phyloP scores from a whole-genome alignment of 2,888 invertebrate genomes.

The Lamproptera curius region DNA sequence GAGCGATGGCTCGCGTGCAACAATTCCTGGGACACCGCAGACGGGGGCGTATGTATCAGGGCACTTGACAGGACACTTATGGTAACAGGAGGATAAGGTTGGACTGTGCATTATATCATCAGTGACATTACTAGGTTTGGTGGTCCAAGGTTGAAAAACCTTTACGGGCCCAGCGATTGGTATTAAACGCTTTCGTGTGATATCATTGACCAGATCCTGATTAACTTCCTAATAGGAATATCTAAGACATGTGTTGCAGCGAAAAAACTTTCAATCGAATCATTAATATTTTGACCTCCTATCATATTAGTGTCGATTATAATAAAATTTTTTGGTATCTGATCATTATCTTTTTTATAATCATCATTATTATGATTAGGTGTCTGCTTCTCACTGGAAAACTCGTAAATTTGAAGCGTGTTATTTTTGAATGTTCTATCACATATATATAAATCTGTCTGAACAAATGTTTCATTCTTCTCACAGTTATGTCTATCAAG shows the following conservation, averaged over 20 bases:
- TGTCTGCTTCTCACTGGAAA: not conserved
- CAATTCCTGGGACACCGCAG: constrained; percentile 50
- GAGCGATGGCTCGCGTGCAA: constrained; percentile 50
- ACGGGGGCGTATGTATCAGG: constrained; percentile 61
- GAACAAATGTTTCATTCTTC: constrained; percentile 33
- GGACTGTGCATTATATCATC: constrained; percentile 44
- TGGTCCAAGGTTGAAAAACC: constrained; percentile 49
- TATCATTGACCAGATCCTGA: constrained; percentile 31
- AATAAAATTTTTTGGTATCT: constrained; percentile 34
- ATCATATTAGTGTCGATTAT: constrained; percentile 45
- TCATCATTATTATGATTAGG: not conserved
- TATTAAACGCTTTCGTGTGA: constrained; percentile 40
- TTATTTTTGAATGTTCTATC: constrained; percentile 18
- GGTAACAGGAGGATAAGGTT: constrained; percentile 51
- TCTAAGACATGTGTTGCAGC: constrained; percentile 53
- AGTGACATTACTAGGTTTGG: constrained; percentile 42
- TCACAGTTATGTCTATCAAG: constrained; percentile 48
- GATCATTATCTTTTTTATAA: too few species aligned
- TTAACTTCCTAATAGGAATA: constrained; percentile 44
- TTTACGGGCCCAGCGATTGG: constrained; percentile 44
- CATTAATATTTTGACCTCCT: constrained; percentile 40
- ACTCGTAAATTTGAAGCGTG: not conserved
- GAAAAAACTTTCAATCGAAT: constrained; percentile 55
- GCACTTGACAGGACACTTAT: constrained; percentile 60
- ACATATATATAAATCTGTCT: constrained; percentile 48